These are phyloP conservation scores for Apodemia zela DNA, from an alignment of 2,888 invertebrate genomes.

Conservation along the genomic window DNA sequence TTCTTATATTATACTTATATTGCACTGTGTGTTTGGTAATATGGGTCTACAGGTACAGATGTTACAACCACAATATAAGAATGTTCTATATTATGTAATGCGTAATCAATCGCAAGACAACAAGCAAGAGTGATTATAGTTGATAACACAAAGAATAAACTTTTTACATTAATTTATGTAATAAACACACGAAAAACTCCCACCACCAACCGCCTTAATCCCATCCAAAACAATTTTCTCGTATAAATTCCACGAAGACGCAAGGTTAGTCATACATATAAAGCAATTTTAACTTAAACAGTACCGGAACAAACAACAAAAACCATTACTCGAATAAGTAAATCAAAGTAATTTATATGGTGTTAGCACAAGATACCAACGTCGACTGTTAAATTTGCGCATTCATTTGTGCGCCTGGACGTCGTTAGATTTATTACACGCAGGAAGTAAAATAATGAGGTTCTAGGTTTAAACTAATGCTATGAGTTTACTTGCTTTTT, in stretches of 20 bases:
- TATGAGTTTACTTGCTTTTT: not conserved
- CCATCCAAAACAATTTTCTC: not conserved
- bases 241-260: not conserved
- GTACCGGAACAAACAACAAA: constrained; percentile 1
- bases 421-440: constrained; percentile 4
- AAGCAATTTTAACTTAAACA: not conserved
- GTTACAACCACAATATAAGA: too few species aligned
- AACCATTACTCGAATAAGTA: not conserved
- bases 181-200: not conserved
- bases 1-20: too few species aligned
- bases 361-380: constrained; percentile 8
- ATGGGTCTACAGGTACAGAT: too few species aligned
- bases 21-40: too few species aligned
- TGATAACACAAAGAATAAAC: too few species aligned
- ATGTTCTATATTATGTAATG: too few species aligned
- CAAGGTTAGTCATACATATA: not conserved
- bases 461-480: not conserved
- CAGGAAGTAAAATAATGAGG: constrained; percentile 11
- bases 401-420: constrained; percentile 1
- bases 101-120: too few species aligned
- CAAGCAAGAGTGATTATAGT: too few species aligned
- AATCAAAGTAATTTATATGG: constrained; percentile 12
- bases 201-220: not conserved
- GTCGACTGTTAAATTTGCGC: constrained; percentile 12
- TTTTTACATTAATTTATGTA: too few species aligned